phyloP scores from a whole-genome alignment of 2,888 invertebrate genomes.

The Caenorhabditis imperialis region DNA sequence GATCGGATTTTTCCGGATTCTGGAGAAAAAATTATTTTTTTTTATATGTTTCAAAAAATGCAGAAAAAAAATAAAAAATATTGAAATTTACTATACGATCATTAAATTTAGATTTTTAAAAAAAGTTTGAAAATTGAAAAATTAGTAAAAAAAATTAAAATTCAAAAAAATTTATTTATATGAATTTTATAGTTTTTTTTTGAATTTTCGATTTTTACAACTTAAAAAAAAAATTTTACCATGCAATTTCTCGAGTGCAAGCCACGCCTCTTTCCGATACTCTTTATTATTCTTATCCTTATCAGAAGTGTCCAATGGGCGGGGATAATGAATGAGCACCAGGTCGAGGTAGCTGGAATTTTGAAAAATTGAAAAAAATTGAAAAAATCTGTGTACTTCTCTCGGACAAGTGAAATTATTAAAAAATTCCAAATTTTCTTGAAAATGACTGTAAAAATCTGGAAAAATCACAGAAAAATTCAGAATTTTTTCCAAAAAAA shows the following conservation, averaged over 20 bases:
- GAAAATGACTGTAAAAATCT: not conserved
- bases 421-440: too few relatives aligned
- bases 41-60: not conserved
- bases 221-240: constrained; percentile 68
- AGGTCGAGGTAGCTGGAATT: constrained; percentile 68
- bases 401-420: too few relatives aligned
- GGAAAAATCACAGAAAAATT: constrained; percentile 43
- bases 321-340: constrained; percentile 87
- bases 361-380: not conserved
- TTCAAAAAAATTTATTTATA: not conserved
- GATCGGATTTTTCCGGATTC: constrained; percentile 25
- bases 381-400: too few relatives aligned
- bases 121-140: not conserved
- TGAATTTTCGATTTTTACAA: too few relatives aligned
- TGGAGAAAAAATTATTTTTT: constrained; percentile 4
- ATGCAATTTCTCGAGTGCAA: constrained; percentile 82
- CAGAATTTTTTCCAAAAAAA: constrained; percentile 34
- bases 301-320: constrained; percentile 81
- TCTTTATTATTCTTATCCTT: constrained; percentile 81
- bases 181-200: too few relatives aligned
- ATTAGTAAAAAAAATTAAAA: not conserved
- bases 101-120: too few relatives aligned
- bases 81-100: too few relatives aligned
- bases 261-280: constrained; percentile 84
- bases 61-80: not conserved